phyloP scores from a whole-genome alignment of 2,888 invertebrate species.

The Lacanobia wlatinum region DNA sequence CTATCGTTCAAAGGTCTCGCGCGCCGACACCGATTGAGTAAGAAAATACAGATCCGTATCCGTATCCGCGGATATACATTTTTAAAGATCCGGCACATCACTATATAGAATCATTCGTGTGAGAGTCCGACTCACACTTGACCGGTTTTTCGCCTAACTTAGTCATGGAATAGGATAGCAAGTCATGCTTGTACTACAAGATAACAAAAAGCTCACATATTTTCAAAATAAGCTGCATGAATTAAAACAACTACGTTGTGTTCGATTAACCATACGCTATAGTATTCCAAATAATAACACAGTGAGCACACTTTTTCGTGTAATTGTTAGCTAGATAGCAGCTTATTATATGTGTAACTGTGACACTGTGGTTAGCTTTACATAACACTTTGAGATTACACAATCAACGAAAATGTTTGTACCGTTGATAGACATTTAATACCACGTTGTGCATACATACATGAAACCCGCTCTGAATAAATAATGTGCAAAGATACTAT shows the following conservation, averaged over 20 bases:
- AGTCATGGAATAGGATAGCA: not conserved
- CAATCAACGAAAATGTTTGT: conserved; percentile 55
- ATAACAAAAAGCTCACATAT: no score
- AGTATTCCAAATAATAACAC: conserved; percentile 36
- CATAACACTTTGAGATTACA: conserved; percentile 56
- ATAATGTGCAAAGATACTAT: conserved; percentile 69
- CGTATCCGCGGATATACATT: no score
- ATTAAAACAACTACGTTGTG: conserved; percentile 6
- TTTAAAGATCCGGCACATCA: no score
- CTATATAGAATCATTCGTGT: no score
- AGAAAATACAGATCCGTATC: no score
- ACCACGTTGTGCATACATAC: conserved; percentile 58
- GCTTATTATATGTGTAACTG: conserved; percentile 14
- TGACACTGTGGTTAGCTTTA: conserved; percentile 27
- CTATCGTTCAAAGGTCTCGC: no score
- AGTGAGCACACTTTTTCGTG: conserved; percentile 16
- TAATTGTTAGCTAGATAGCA: conserved; percentile 35
- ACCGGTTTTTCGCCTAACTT: no score
- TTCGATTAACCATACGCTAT: conserved; percentile 2
- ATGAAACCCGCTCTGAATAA: conserved; percentile 66
- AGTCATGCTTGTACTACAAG: not conserved
- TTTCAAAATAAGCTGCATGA: not conserved
- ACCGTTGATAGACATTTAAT: conserved; percentile 64
- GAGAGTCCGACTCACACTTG: no score
- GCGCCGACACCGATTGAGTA: no score